phyloP scores from a whole-genome alignment of 2,888 invertebrate species.

The Rapana venosa region DNA sequence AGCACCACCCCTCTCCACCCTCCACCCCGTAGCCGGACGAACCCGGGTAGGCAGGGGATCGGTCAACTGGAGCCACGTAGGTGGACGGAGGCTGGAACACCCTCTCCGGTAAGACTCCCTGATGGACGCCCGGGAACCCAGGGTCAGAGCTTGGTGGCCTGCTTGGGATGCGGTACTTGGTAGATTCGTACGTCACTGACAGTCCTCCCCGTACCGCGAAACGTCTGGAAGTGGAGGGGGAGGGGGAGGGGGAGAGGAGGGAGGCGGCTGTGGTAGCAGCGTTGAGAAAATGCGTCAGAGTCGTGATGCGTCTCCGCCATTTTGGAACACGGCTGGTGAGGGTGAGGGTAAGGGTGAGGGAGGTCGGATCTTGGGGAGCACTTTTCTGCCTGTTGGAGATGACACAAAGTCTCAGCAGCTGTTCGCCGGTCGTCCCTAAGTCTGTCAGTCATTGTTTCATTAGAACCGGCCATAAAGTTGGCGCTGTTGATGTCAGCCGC shows the following conservation, averaged over 20 bases:
- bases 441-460: background rate
- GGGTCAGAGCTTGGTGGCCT: background rate
- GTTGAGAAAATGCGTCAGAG: background rate
- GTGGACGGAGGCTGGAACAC: background rate
- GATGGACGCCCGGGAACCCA: background rate
- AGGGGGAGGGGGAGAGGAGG: background rate
- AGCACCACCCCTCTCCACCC: background rate
- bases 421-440: background rate
- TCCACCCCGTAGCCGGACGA: background rate
- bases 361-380: background rate
- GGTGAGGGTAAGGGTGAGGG: background rate
- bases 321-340: background rate
- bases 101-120: background rate
- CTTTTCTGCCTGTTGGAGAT: background rate
- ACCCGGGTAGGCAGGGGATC: background rate
- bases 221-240: background rate
- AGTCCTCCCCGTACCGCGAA: background rate
- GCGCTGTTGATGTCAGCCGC: background rate
- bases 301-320: background rate
- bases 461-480: background rate
- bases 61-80: background rate
- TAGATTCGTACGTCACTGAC: slow-evolving; percentile 7
- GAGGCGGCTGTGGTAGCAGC: background rate
- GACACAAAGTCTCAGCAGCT: background rate
- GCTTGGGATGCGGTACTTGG: background rate